Conservation (phyloP, 2,113 vertebrate species). For the Plotosus lineatus region DNA sequence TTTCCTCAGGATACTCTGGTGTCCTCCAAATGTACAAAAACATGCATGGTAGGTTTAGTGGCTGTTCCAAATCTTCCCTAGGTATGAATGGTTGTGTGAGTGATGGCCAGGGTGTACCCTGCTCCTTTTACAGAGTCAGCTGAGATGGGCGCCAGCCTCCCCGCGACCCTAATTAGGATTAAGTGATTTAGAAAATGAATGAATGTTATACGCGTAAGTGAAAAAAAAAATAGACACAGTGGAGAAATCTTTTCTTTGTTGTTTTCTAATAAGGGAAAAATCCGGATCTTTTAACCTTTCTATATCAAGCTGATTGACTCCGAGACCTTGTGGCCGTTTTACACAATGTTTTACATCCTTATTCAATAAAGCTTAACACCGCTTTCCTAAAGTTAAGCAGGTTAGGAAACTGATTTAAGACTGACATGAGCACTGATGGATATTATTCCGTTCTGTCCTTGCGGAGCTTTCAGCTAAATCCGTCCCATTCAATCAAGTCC, state of each 20-base stretch:
- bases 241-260: not conserved
- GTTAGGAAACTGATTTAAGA: slow-evolving; percentile 52
- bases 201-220: not conserved
- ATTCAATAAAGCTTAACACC: slow-evolving; percentile 27
- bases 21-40: no score
- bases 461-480: slow-evolving; percentile 52
- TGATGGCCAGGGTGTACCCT: no score
- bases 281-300: slow-evolving; percentile 24
- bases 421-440: slow-evolving; percentile 49
- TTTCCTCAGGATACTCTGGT: no score
- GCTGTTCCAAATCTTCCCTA: no score
- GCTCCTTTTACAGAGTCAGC: no score
- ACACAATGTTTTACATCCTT: slow-evolving; percentile 22
- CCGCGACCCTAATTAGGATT: no score
- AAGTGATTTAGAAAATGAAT: no score
- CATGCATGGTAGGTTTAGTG: no score
- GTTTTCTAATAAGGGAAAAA: slow-evolving; percentile 17
- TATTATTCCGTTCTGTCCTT: slow-evolving; percentile 52
- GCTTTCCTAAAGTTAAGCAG: slow-evolving; percentile 48
- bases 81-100: no score
- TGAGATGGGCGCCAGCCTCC: no score
- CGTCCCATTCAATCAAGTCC: slow-evolving; percentile 36
- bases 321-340: not conserved
- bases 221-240: not conserved
- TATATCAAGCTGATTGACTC: slow-evolving; percentile 15